Percentiles rank a stretch among this genome's conserved stretches.
Conservation (phyloP, 2,888 invertebrate species). For the Cecidostiba fungosa region DNA sequence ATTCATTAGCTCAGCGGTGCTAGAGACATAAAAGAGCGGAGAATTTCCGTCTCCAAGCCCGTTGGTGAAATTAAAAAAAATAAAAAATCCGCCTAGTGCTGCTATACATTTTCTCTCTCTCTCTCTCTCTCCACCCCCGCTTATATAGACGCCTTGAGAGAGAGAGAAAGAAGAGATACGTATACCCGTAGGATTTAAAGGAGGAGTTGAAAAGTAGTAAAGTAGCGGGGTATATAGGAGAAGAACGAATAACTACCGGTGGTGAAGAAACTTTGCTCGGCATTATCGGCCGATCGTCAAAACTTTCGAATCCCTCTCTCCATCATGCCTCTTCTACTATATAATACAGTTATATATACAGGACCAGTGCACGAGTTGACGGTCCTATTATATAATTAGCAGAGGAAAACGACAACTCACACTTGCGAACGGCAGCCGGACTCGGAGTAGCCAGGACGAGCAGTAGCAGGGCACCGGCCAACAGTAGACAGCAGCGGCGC, state of each 20-base stretch:
- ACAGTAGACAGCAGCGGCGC: conserved; percentile 70
- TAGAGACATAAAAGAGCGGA: not conserved
- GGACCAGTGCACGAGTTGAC: not conserved
- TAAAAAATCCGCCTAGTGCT: not conserved
- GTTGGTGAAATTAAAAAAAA: not conserved
- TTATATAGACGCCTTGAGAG: no score
- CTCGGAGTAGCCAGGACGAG: conserved; percentile 72
- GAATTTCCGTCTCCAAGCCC: conserved; percentile 7
- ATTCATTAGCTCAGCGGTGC: conserved; percentile 65
- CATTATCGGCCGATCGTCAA: conserved; percentile 31
- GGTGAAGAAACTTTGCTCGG: not conserved
- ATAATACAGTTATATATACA: no score
- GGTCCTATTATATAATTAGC: not conserved
- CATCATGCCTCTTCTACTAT: no score
- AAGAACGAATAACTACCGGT: not conserved
- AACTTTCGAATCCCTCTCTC: conserved; percentile 23
- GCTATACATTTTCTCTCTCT: not conserved
- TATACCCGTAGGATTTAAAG: conserved; percentile 2
- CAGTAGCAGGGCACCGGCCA: conserved; percentile 75
- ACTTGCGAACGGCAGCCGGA: not conserved
- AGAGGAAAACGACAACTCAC: not conserved
- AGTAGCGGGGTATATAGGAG: not conserved
- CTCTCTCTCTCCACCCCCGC: no score
- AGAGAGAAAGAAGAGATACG: conserved; percentile 2
- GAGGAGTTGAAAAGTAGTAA: conserved; percentile 12